phyloP scores from a whole-genome alignment of 2,113 vertebrate species.

The Taurulus bubalis region DNA sequence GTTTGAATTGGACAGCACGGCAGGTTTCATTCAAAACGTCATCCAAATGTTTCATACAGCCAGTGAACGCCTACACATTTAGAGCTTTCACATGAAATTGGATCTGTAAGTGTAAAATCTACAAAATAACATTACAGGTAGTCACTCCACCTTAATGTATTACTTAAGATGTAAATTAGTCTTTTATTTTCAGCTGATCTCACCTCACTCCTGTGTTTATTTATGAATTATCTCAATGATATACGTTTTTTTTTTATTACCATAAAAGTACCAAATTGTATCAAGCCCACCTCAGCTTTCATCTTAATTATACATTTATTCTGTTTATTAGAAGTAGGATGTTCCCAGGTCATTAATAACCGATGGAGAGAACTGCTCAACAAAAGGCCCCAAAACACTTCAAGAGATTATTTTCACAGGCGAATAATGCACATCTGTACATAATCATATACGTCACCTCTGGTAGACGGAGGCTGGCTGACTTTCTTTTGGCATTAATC shows the following conservation, averaged over 20 bases:
- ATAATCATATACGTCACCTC: background rate
- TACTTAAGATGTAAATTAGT: background rate
- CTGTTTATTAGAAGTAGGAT: background rate
- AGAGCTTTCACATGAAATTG: too few relatives aligned
- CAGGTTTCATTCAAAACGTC: too few relatives aligned
- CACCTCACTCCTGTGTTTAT: background rate
- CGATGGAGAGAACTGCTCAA: background rate
- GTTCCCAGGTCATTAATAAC: background rate
- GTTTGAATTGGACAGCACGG: too few relatives aligned
- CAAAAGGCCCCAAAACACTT: background rate
- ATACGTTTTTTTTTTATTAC: background rate
- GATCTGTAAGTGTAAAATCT: too few relatives aligned
- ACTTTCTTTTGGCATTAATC: slow-evolving; percentile 7
- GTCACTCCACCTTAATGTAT: too few relatives aligned
- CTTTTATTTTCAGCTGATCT: background rate
- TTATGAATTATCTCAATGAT: background rate
- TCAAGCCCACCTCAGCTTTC: background rate
- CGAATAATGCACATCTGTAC: background rate
- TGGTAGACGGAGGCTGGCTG: background rate
- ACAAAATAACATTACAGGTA: too few relatives aligned
- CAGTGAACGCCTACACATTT: too few relatives aligned
- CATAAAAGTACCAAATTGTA: background rate
- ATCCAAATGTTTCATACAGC: too few relatives aligned
- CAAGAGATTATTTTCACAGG: background rate
- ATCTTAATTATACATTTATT: background rate